Evolutionary conservation across 2,113 vertebrate species (phyloP).

Genomic region (Gymnarchus niloticus): DNA sequence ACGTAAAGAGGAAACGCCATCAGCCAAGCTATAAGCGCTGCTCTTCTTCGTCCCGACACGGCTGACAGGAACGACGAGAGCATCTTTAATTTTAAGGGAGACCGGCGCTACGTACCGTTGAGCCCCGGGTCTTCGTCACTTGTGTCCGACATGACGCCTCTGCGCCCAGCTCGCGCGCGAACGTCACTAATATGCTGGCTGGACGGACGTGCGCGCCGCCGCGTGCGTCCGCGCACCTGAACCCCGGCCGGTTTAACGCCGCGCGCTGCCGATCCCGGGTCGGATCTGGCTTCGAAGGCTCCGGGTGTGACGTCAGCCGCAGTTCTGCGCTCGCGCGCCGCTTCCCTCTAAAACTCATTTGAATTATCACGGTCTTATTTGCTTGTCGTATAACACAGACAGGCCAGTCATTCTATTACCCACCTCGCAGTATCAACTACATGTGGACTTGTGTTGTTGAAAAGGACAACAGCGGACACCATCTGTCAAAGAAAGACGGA

Average conservation of each 20-base stretch:
- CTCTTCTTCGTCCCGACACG: not conserved
- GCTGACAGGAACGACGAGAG: not conserved
- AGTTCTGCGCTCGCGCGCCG: too few relatives aligned
- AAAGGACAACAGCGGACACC: too few relatives aligned
- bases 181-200: not conserved
- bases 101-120: slow-evolving; percentile 8
- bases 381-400: too few relatives aligned
- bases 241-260: not conserved
- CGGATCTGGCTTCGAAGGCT: not conserved
- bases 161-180: not conserved
- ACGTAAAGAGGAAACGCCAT: not conserved
- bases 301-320: not conserved
- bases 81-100: not conserved
- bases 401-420: too few relatives aligned
- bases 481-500: not conserved
- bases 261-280: not conserved
- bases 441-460: too few relatives aligned
- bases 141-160: not conserved
- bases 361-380: too few relatives aligned
- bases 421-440: too few relatives aligned
- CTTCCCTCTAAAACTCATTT: too few relatives aligned
- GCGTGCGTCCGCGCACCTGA: not conserved
- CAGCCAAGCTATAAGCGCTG: not conserved
- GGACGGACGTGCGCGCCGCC: not conserved
- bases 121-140: not conserved